phyloP scores from a whole-genome alignment of 1,140 invertebrate species.

The Drosophila miranda region DNA sequence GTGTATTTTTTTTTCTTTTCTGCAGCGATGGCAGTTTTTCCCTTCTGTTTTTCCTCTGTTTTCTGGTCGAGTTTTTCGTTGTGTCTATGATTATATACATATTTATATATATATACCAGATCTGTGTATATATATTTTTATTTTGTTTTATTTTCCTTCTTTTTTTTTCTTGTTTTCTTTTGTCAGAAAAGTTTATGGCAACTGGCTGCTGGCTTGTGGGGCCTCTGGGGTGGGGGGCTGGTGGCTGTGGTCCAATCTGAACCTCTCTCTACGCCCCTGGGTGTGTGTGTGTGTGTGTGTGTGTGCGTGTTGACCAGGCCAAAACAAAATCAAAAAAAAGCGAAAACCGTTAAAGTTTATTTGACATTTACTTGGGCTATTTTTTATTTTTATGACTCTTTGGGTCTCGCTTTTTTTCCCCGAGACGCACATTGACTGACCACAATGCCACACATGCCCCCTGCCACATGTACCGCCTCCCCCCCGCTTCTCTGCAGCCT shows the following conservation, averaged over 20 bases:
- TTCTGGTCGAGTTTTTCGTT: conserved; percentile 63
- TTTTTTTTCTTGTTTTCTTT: conserved; percentile 12
- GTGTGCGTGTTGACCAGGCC: conserved; percentile 1
- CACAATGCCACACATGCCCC: conserved; percentile 25
- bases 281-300: conserved; percentile 5
- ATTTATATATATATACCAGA: conserved; percentile 1
- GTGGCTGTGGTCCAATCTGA: conserved; percentile 41
- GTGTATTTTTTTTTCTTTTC: conserved; percentile 17
- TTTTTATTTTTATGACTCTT: conserved; percentile 79
- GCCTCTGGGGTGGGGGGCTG: background rate
- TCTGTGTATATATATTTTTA: conserved; percentile 16
- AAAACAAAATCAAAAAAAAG: conserved; percentile 45
- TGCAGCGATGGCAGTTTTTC: conserved; percentile 64
- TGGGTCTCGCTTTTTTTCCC: conserved; percentile 51
- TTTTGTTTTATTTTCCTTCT: conserved; percentile 5
- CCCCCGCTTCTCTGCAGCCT: background rate
- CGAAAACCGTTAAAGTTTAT: conserved; percentile 79
- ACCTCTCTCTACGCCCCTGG: background rate
- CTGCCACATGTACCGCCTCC: background rate
- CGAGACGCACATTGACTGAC: conserved; percentile 31
- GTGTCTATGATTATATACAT: conserved; percentile 40
- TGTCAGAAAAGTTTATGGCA: conserved; percentile 58
- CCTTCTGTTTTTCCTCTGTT: conserved; percentile 17
- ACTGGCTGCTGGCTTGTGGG: conserved; percentile 23
- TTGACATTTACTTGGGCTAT: conserved; percentile 81